Evolutionary conservation across 2,888 invertebrate genomes (phyloP), one percentile per base, ranked within the genome.

Genomic region (Parapristionchus giblindavisi): DNA sequence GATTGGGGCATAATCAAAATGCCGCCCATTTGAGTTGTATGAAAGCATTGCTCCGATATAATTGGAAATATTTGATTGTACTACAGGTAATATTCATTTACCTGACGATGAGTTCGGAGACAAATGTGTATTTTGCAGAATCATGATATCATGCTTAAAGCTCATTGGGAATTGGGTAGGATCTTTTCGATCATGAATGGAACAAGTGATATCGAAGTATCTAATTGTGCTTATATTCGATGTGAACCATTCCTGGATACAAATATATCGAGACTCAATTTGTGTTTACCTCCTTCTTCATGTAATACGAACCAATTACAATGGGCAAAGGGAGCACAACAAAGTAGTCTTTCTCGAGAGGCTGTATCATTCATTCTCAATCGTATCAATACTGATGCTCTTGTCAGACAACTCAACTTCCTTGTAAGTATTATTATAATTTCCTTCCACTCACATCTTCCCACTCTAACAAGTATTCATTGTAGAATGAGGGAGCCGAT

Each of bases 311-410:
- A 38, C 11, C 27, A 11, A 70, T 29, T 70, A n/a, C 52, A 36
- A 70, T 70, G 70, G 70, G 70, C 70, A 3, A 70, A 70, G 51
- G 70, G 70, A 3, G 70, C 70, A 36, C 70, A 70, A 54, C 70
- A 70, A 27, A n/a, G 54, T 52, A 36, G 36, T n/a, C 27, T 70
- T 2, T 70, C 70, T 14, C n/a, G 70, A 52, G 56, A 52, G n/a
- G 54, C 70, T 4, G 70, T 70, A 3, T 43, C 36, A 6, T 70
- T 70, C 70, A 38, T 70, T 11, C 14, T 70, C n/a, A 17, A 70
- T 17, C 40, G 40, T 40, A 4, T 70, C 2, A 43, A 70, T 32
- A 27, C 38, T 6, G 56, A 27, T 3, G 29, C 70, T 3, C 70
- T 70, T 38, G 43, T 54, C 5, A 34, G 56, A 36, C 52, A 54